These are phyloP conservation scores for Rhinogobio ventralis DNA, from an alignment of 2,797 vertebrate species.

Conservation along the genomic window DNA sequence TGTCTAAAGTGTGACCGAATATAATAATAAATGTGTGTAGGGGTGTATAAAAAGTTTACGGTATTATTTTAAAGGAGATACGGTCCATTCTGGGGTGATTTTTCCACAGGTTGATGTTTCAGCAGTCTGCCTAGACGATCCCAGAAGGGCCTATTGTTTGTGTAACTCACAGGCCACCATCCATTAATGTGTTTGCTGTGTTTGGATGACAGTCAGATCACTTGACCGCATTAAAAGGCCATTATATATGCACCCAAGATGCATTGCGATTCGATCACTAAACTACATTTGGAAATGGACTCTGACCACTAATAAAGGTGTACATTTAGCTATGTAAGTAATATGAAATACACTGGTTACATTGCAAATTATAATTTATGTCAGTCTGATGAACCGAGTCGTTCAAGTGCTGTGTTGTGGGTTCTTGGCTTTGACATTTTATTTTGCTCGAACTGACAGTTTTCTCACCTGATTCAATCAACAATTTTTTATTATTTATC, in stretches of 20 bases:
- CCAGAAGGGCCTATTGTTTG: neutral
- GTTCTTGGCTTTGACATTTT: neutral
- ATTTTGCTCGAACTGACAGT: too few relatives aligned
- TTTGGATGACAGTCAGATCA: neutral
- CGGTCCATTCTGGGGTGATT: neutral
- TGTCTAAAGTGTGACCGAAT: too few relatives aligned
- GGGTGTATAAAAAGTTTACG: neutral
- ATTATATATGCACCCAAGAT: neutral
- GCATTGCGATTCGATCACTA: too few relatives aligned
- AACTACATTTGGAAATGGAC: neutral
- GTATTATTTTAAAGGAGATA: neutral
- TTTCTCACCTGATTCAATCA: neutral
- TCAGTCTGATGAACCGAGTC: neutral
- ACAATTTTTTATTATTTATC: neutral
- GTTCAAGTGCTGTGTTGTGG: neutral
- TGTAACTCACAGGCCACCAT: neutral
- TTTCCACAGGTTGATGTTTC: slow-evolving; percentile 6
- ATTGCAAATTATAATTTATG: neutral
- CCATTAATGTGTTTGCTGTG: neutral
- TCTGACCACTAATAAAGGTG: neutral
- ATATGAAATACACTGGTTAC: neutral
- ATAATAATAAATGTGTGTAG: neutral
- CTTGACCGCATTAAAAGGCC: too few relatives aligned
- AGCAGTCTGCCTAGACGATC: neutral
- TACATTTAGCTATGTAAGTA: neutral